A percentile compares a stretch with the other conserved stretches of the same genome.
Conservation (phyloP, 2,888 invertebrate genomes). For the Phalera bucephala region DNA sequence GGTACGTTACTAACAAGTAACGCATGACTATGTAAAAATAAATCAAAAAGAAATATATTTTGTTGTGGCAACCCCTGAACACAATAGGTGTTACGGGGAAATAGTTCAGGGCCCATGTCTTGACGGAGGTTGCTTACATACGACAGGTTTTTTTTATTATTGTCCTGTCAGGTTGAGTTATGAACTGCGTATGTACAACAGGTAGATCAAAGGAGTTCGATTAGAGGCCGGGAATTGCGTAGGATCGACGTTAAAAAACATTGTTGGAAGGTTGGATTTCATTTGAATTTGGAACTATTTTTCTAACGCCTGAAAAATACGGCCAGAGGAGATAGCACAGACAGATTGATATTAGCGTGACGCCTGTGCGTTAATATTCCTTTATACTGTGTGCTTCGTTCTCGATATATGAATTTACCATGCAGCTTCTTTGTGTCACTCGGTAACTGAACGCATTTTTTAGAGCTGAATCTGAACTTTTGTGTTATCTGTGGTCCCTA, state of each 20-base stretch:
- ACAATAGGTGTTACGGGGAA: conserved; percentile 32
- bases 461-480: no score
- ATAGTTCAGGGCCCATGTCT: conserved; percentile 31
- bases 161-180: conserved; percentile 39
- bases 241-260: neutral
- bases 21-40: conserved; percentile 23
- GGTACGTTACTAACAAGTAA: conserved; percentile 5
- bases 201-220: neutral
- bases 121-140: conserved; percentile 26
- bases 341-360: no score
- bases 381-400: no score
- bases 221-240: neutral
- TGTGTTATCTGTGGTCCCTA: no score
- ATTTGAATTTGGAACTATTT: no score
- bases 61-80: conserved; percentile 11
- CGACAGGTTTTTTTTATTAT: conserved; percentile 33
- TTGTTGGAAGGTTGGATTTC: no score
- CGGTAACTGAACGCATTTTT: no score
- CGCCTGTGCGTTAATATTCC: no score
- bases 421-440: no score
- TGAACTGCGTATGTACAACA: conserved; percentile 15
- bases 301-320: no score
- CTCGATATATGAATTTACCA: no score
- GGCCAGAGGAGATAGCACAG: no score
- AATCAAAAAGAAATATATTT: conserved; percentile 22